Conservation (phyloP, 2,888 invertebrate species). For the Andricus quercusramuli region DNA sequence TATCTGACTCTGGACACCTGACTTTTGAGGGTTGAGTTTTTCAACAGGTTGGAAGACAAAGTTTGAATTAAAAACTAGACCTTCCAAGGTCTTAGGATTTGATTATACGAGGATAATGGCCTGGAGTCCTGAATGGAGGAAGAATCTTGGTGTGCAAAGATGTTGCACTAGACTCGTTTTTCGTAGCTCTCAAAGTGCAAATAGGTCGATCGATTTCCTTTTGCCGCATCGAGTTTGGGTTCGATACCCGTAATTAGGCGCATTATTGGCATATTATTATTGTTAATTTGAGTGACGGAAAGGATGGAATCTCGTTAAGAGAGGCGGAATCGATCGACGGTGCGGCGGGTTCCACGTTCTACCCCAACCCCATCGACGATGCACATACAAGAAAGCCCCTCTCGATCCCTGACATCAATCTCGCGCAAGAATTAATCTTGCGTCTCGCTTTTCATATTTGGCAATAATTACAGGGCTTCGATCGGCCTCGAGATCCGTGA, state of each 20-base stretch:
- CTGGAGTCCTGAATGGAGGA: not conserved
- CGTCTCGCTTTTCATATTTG: slow-evolving; percentile 77
- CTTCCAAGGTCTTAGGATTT: not conserved
- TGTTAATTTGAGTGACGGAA: slow-evolving; percentile 76
- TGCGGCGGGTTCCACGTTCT: slow-evolving; percentile 54
- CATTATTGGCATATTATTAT: slow-evolving; percentile 77
- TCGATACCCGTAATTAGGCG: slow-evolving; percentile 69
- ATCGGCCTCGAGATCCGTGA: slow-evolving; percentile 64
- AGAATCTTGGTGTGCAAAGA: not conserved
- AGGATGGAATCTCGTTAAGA: slow-evolving; percentile 77
- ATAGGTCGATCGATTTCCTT: slow-evolving; percentile 52
- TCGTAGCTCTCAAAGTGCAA: slow-evolving; percentile 31
- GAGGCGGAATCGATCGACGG: slow-evolving; percentile 72
- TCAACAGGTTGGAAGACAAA: not conserved
- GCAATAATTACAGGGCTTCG: slow-evolving; percentile 78
- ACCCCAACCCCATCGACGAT: slow-evolving; percentile 52
- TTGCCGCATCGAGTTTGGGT: slow-evolving; percentile 44
- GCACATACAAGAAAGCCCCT: slow-evolving; percentile 62
- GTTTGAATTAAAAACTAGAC: not conserved
- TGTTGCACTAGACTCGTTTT: slow-evolving; percentile 29
- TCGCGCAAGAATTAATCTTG: slow-evolving; percentile 78
- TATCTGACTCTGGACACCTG: too few relatives aligned
- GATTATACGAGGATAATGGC: not conserved
- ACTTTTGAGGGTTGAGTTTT: too few relatives aligned
- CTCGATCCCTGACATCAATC: slow-evolving; percentile 77